A percentile compares a stretch with the other conserved stretches of the same genome.
phyloP scores from a whole-genome alignment of 1,140 invertebrate species.

The Bilobella aurantiaca region DNA sequence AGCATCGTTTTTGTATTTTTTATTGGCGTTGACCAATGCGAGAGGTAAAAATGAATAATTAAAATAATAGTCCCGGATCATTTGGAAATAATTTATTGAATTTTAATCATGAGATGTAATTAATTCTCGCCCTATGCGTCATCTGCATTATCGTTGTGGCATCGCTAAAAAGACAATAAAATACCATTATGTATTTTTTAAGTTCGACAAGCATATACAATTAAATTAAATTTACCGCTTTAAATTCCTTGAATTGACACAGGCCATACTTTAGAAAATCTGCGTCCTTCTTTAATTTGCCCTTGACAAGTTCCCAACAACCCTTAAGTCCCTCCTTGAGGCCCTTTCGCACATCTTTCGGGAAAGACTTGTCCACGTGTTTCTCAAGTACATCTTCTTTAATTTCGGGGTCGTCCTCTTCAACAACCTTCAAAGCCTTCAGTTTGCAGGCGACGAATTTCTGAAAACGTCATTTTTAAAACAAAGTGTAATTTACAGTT shows the following conservation, averaged over 20 bases:
- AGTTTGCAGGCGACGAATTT: neutral
- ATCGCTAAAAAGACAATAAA: constrained; percentile 22
- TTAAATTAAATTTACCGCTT: neutral
- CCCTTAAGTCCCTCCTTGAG: neutral
- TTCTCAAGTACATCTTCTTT: neutral
- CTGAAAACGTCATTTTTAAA: neutral
- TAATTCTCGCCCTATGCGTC: constrained; percentile 10
- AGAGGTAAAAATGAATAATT: neutral
- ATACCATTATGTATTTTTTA: constrained; percentile 45
- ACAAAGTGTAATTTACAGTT: neutral
- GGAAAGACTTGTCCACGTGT: neutral
- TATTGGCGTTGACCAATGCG: neutral
- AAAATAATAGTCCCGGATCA: too few species aligned
- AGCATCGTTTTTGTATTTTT: neutral
- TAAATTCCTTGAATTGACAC: neutral
- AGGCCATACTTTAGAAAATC: neutral
- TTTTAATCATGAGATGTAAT: neutral
- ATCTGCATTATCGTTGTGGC: constrained; percentile 20
- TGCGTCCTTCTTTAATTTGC: neutral
- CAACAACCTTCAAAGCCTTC: neutral
- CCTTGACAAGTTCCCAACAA: neutral
- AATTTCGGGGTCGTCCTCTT: neutral
- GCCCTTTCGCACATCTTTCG: neutral
- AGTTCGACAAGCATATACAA: constrained; percentile 37
- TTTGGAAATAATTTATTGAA: neutral